phyloP scores from a whole-genome alignment of 2,113 vertebrate species.

The Sinocyclocheilus rhinocerous region DNA sequence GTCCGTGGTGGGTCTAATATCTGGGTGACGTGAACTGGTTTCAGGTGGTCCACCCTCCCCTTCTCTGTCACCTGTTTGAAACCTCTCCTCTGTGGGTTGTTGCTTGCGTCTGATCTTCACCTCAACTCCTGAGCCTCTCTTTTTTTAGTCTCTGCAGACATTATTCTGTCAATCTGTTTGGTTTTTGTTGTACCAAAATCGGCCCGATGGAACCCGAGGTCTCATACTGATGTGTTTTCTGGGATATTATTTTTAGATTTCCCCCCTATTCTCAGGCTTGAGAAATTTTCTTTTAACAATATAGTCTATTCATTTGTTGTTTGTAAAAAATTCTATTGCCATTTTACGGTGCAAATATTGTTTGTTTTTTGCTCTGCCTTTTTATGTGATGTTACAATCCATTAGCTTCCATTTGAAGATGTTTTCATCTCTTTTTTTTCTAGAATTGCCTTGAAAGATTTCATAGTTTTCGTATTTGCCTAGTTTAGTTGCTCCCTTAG shows the following conservation, averaged over 20 bases:
- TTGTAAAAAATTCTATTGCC: neutral
- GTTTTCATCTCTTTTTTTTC: neutral
- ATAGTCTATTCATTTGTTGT: neutral
- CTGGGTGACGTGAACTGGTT: constrained; percentile 54
- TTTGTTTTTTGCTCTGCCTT: constrained; percentile 19
- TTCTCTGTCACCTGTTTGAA: constrained; percentile 67
- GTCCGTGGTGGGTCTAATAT: constrained; percentile 49
- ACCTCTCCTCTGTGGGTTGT: constrained; percentile 74
- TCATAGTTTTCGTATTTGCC: neutral
- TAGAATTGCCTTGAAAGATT: neutral
- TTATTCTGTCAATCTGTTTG: constrained; percentile 74
- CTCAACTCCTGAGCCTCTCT: constrained; percentile 65
- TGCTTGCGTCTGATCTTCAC: constrained; percentile 78
- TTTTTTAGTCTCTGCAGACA: constrained; percentile 66
- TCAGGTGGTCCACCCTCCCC: constrained; percentile 36
- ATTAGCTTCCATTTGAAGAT: neutral
- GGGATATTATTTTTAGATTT: neutral
- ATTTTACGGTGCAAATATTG: neutral
- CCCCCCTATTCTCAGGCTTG: neutral
- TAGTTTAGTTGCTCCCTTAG: neutral
- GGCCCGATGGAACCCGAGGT: constrained; percentile 34
- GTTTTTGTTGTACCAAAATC: constrained; percentile 60
- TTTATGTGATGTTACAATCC: neutral
- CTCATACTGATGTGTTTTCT: constrained; percentile 14
- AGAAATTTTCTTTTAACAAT: neutral